phyloP scores from a whole-genome alignment of 2,113 vertebrate genomes.

The Chitala chitala region DNA sequence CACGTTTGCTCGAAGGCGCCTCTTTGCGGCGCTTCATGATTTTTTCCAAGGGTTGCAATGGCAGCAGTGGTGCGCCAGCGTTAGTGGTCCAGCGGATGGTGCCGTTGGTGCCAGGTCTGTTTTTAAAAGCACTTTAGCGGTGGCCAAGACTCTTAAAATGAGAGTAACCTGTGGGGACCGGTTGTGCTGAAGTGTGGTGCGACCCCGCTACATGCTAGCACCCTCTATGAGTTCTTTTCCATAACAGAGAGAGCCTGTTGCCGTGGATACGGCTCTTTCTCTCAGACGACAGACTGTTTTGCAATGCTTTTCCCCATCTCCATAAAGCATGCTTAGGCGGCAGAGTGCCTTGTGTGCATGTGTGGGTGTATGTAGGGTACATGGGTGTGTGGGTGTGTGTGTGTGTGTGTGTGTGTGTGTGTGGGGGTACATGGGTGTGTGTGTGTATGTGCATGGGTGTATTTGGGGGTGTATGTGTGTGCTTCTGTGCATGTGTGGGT shows the following conservation, averaged over 20 bases:
- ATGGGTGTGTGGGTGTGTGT: conserved; percentile 12
- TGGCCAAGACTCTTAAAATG: neutral
- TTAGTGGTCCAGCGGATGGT: neutral
- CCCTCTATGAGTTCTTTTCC: conserved; percentile 10
- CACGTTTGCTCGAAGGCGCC: conserved; percentile 24
- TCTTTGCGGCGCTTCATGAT: neutral
- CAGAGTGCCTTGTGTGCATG: conserved; percentile 9
- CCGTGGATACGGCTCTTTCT: conserved; percentile 23
- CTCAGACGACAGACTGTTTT: conserved; percentile 18
- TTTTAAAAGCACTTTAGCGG: neutral
- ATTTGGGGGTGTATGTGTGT: neutral
- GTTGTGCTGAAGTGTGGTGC: neutral
- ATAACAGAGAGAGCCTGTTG: conserved; percentile 20
- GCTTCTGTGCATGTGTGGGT: neutral
- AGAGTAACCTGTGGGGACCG: conserved; percentile 2
- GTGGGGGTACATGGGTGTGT: neutral
- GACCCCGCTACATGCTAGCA: conserved; percentile 12
- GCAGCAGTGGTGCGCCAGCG: neutral
- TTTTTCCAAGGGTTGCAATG: neutral
- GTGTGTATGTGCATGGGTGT: neutral
- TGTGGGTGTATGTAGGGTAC: conserved; percentile 4
- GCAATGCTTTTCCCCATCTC: conserved; percentile 16
- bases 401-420: conserved; percentile 2
- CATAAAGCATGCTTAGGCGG: conserved; percentile 14
- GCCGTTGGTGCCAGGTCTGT: neutral